Percentiles rank a stretch among this genome's conserved stretches.
Evolutionary conservation across 2,113 vertebrate species (phyloP).

Genomic region (Sardina pilchardus): DNA sequence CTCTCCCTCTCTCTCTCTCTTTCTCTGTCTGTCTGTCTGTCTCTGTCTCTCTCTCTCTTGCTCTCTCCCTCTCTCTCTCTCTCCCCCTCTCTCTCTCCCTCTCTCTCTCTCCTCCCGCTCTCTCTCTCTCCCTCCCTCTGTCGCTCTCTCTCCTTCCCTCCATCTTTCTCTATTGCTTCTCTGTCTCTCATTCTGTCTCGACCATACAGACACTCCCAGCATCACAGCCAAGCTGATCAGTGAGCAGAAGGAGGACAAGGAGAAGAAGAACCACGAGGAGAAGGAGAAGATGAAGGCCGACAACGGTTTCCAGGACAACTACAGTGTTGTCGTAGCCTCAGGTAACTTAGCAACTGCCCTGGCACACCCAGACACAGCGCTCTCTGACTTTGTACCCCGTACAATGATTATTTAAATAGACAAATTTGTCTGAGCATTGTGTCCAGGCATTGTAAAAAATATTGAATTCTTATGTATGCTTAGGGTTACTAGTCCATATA

Average conservation of each 20-base stretch:
- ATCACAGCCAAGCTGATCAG: constrained; percentile 98
- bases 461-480: neutral
- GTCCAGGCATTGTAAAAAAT: neutral
- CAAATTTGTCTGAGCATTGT: neutral
- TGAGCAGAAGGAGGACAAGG: constrained; percentile 98
- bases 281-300: constrained; percentile 98
- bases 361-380: neutral
- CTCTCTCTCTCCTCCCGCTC: neutral
- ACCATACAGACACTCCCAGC: constrained; percentile 88
- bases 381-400: neutral
- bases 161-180: neutral
- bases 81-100: neutral
- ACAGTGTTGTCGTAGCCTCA: constrained; percentile 97
- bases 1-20: neutral
- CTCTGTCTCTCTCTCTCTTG: neutral
- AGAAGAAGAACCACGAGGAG: constrained; percentile 99
- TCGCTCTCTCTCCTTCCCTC: neutral
- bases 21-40: neutral
- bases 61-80: neutral
- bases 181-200: neutral
- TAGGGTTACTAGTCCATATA: neutral
- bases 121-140: neutral
- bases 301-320: constrained; percentile 98
- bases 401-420: too few relatives aligned
- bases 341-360: constrained; percentile 64